These are phyloP conservation scores for Rhinolophus ferrumequinum DNA, from an alignment of 2,113 vertebrate genomes.

Conservation along the genomic window DNA sequence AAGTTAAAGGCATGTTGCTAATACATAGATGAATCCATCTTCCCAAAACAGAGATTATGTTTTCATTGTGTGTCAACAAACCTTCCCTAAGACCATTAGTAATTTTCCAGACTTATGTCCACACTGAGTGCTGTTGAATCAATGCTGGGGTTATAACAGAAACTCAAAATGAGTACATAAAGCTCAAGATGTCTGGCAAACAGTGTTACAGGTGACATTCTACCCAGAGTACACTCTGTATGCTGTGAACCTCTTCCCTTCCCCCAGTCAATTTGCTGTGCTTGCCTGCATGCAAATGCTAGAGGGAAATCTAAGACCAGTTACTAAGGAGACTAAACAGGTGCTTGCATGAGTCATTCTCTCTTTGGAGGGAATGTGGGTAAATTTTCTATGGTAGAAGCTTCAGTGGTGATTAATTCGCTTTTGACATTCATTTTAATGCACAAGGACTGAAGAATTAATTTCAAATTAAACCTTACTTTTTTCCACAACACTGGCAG, in stretches of 20 bases:
- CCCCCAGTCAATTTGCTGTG: conserved; percentile 69
- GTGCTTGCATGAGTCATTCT: conserved; percentile 82
- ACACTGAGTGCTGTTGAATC: not conserved
- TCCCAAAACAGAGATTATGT: conserved; percentile 19
- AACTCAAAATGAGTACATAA: conserved; percentile 56
- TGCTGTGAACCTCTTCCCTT: conserved; percentile 55
- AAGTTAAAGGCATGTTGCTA: conserved; percentile 40
- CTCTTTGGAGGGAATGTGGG: conserved; percentile 77
- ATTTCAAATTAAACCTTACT: conserved; percentile 63
- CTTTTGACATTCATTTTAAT: conserved; percentile 66
- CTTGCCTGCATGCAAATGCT: conserved; percentile 79
- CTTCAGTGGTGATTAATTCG: conserved; percentile 63
- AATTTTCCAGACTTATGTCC: conserved; percentile 75
- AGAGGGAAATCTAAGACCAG: conserved; percentile 83
- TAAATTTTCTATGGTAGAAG: conserved; percentile 73
- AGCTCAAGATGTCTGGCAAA: not conserved
- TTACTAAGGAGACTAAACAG: conserved; percentile 87
- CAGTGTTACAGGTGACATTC: conserved; percentile 52
- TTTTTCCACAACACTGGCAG: not conserved
- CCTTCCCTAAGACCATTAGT: conserved; percentile 47
- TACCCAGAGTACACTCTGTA: not conserved
- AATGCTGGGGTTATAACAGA: conserved; percentile 13
- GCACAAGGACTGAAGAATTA: conserved; percentile 51
- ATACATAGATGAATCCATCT: conserved; percentile 41
- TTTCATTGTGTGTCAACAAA: conserved; percentile 49